phyloP scores from a whole-genome alignment of 2,113 vertebrate genomes.

The Cyprinodon tularosa region DNA sequence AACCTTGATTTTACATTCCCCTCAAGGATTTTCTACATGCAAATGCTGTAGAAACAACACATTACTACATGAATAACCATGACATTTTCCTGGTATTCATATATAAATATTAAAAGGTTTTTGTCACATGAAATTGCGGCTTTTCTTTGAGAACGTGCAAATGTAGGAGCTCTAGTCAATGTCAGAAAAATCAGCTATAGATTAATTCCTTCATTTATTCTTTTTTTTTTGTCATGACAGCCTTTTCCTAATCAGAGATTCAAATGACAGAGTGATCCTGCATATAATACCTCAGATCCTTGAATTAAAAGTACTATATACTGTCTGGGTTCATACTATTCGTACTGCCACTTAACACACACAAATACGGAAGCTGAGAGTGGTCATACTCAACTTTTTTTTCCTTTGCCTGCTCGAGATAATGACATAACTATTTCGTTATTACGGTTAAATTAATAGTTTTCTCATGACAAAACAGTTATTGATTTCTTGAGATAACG shows the following conservation, averaged over 20 bases:
- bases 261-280: not conserved
- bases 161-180: not conserved
- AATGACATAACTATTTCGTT: too few species aligned
- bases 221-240: not conserved
- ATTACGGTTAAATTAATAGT: too few species aligned
- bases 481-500: too few species aligned
- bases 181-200: not conserved
- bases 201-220: not conserved
- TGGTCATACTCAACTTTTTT: too few species aligned
- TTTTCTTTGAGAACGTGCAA: not conserved
- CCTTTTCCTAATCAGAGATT: not conserved
- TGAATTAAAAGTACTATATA: not conserved
- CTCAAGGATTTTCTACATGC: not conserved
- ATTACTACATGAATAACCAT: not conserved
- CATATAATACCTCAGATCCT: not conserved
- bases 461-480: too few species aligned
- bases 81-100: not conserved
- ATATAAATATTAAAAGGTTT: not conserved
- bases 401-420: too few species aligned
- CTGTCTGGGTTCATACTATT: too few species aligned
- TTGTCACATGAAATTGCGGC: not conserved
- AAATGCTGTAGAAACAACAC: not conserved
- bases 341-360: too few species aligned
- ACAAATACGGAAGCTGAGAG: too few species aligned
- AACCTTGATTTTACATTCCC: not conserved